A percentile compares a stretch with the other conserved stretches of the same genome.
These are phyloP conservation scores for Halisarca cf. caerulea DNA, from an alignment of 37 sponge, comb jelly and placozoan species.

Conservation along the genomic window DNA sequence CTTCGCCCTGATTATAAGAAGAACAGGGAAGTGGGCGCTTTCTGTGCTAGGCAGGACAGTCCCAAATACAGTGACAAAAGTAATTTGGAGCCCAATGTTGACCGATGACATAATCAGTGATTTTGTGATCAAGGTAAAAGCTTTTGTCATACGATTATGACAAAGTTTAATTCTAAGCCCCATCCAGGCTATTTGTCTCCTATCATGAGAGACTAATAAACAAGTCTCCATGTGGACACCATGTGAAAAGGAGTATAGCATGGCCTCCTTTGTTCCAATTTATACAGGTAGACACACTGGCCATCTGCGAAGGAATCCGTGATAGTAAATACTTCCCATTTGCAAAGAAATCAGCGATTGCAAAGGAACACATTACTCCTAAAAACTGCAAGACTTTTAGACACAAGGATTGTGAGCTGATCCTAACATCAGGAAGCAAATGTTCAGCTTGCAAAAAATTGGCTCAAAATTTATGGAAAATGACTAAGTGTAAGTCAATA, in stretches of 20 bases:
- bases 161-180: too few relatives aligned
- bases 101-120: background rate
- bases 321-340: background rate
- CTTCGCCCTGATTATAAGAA: background rate
- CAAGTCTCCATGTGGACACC: too few relatives aligned
- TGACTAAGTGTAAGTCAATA: too few relatives aligned
- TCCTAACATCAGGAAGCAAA: background rate
- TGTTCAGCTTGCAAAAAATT: background rate
- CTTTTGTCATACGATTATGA: too few relatives aligned
- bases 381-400: background rate
- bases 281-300: background rate
- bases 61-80: background rate
- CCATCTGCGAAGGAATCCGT: background rate
- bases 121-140: background rate
- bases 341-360: background rate
- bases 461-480: too few relatives aligned
- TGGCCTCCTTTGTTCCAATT: background rate
- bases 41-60: background rate
- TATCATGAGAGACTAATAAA: background rate
- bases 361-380: background rate
- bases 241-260: too few relatives aligned
- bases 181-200: too few relatives aligned
- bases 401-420: background rate
- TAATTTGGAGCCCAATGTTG: background rate
- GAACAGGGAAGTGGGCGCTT: background rate